phyloP scores from a whole-genome alignment of 2,113 vertebrate genomes.

The Aleadryas rufinucha region DNA sequence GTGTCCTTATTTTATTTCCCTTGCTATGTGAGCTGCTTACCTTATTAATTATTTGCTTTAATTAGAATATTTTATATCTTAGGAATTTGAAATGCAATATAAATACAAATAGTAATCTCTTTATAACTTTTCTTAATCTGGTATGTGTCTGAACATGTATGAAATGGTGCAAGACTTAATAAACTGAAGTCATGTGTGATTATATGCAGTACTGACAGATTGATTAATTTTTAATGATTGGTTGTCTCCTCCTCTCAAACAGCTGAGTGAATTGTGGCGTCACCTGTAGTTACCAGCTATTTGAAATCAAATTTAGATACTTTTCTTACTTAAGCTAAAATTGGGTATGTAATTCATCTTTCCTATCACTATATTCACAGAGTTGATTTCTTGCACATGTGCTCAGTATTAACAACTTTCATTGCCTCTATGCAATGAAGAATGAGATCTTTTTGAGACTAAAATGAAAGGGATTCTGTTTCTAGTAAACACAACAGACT shows the following conservation, averaged over 20 bases:
- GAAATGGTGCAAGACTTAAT: not conserved
- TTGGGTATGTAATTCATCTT: not conserved
- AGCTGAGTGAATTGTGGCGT: not conserved
- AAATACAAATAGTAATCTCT: not conserved
- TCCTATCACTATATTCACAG: not conserved
- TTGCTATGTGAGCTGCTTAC: not conserved
- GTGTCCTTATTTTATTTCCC: not conserved
- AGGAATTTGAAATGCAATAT: not conserved
- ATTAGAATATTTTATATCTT: not conserved
- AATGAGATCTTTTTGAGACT: not conserved
- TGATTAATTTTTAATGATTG: slow-evolving; percentile 5
- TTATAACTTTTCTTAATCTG: not conserved
- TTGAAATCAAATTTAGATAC: not conserved
- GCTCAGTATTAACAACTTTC: not conserved
- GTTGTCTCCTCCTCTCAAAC: not conserved
- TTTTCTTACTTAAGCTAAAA: not conserved
- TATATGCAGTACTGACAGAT: not conserved
- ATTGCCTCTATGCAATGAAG: not conserved
- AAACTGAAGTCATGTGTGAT: not conserved
- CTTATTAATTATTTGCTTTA: slow-evolving; percentile 6
- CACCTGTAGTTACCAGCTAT: not conserved
- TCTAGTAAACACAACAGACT: not conserved
- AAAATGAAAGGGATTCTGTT: not conserved
- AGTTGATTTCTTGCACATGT: not conserved
- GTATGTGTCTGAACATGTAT: not conserved